These are phyloP conservation scores for Heliconius aoede DNA, from an alignment of 2,888 invertebrate species.

Conservation along the genomic window DNA sequence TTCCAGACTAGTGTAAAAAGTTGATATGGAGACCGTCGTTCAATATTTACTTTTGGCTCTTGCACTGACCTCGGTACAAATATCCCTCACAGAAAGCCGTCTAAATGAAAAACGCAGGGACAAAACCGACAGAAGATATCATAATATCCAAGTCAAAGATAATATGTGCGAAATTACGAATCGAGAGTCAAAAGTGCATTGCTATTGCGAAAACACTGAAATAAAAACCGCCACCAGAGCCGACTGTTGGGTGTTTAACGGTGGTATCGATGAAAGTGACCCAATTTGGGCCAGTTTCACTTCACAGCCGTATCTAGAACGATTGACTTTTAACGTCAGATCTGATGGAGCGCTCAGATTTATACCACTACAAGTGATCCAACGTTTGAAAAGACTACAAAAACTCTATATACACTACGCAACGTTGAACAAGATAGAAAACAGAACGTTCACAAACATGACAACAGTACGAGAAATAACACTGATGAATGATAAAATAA, in stretches of 20 bases:
- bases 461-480: conserved; percentile 88
- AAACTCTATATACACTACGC: conserved; percentile 89
- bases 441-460: conserved; percentile 89
- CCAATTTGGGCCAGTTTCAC: conserved; percentile 89
- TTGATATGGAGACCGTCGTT: conserved; percentile 74
- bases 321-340: conserved; percentile 88
- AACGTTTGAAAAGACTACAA: conserved; percentile 86
- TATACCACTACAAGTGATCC: conserved; percentile 87
- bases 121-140: conserved; percentile 77
- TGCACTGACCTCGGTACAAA: conserved; percentile 80
- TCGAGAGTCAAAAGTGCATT: conserved; percentile 84
- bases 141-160: conserved; percentile 70
- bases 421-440: conserved; percentile 87
- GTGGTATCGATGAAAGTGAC: conserved; percentile 86
- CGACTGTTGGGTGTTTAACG: conserved; percentile 91
- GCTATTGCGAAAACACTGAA: conserved; percentile 86
- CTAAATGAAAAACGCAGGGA: conserved; percentile 82
- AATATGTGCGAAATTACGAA: conserved; percentile 85
- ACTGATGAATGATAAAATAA: conserved; percentile 88
- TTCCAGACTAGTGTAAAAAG: conserved; percentile 68
- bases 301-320: conserved; percentile 87
- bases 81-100: conserved; percentile 80
- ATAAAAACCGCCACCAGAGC: conserved; percentile 86
- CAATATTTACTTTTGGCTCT: conserved; percentile 81
- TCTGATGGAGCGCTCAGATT: conserved; percentile 87